Evolutionary conservation across 2,113 vertebrate genomes (phyloP), one percentile per base, ranked within the genome.

Genomic region (Tupaia tana): DNA sequence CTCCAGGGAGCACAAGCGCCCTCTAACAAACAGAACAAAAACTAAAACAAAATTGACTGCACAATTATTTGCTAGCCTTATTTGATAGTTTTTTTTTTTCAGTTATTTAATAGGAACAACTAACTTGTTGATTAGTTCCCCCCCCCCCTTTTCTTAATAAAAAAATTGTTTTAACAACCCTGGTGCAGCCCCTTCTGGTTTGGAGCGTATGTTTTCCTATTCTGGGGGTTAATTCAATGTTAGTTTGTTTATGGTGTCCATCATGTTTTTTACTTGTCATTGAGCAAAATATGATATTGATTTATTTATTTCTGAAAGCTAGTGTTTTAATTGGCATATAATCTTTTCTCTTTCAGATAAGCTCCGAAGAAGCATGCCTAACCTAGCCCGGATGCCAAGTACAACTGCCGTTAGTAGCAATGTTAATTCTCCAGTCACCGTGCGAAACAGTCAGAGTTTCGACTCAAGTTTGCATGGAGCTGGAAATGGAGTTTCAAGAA

Each of bases 281-380:
- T 74, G 59, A 91, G 27, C 15, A 86, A 58, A 78, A 0, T 78
- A 56, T 61, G 20, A 22, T 77, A 73, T 88, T 59, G 70, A 61
- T 56, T 93, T 79, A 70, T 67, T 85, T 82, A 81, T 5, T 78
- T 94, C 89, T 27, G 58, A 83, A 95, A 92, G 6, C 25, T 81
- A 61, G 9, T 92, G 15, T 77, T 87, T 75, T 64, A 34, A 4
- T 64, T 83, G 73, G 12, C 25, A 14, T 52, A 61, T 22, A n/a
- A 19, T 25, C 2, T 95, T 85, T 97, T 93, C 75, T 96, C 96
- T 96, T 96, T 10, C 89, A 99, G 99, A 99, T 97, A 99, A 99
- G 93, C 99, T 99, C 91, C 98, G 99, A 91, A 99, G 99, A 98
- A 99, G 99, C 98, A 99, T 99, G 99, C 99, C 99, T 93, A 99